Percentiles rank a stretch among this genome's conserved stretches.
Conservation (phyloP, 2,797 vertebrate species). For the Pseudochromis fuscus region DNA sequence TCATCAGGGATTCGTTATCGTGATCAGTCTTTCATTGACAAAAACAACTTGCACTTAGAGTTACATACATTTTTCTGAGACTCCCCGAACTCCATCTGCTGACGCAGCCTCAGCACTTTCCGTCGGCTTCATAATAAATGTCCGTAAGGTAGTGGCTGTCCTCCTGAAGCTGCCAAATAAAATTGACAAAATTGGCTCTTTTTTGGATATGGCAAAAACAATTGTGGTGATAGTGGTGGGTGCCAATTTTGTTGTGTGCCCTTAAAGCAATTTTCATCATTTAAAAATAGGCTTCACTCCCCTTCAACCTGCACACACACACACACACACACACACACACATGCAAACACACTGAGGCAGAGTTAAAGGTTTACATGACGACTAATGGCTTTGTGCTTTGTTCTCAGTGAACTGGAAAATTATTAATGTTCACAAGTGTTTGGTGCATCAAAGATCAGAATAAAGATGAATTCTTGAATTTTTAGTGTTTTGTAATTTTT, state of each 20-base stretch:
- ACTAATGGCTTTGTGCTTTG: constrained; percentile 39
- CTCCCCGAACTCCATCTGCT: constrained; percentile 40
- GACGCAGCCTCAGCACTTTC: constrained; percentile 44
- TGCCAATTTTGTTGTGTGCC: constrained; percentile 67
- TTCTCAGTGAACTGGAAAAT: constrained; percentile 14
- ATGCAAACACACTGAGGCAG: constrained; percentile 14
- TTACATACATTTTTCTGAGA: constrained; percentile 28
- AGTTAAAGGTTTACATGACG: constrained; percentile 44
- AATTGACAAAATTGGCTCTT: constrained; percentile 76
- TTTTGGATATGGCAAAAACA: constrained; percentile 64
- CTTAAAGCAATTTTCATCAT: constrained; percentile 72
- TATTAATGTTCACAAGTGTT: constrained; percentile 9
- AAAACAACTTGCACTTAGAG: constrained; percentile 46
- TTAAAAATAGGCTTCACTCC: constrained; percentile 63
- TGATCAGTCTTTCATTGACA: constrained; percentile 55
- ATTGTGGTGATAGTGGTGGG: constrained; percentile 57
- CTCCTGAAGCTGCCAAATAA: constrained; percentile 65
- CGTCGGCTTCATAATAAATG: constrained; percentile 55
- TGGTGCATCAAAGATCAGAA: constrained; percentile 1
- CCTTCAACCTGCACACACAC: constrained; percentile 37
- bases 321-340: constrained; percentile 20
- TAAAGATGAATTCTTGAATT: background rate
- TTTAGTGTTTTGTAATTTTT: background rate
- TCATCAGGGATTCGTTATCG: constrained; percentile 44
- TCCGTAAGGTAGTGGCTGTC: constrained; percentile 46